Percentiles rank a stretch among this genome's conserved stretches.
Conservation (phyloP, 2,113 vertebrate genomes). For the Cryptotis parvus region DNA sequence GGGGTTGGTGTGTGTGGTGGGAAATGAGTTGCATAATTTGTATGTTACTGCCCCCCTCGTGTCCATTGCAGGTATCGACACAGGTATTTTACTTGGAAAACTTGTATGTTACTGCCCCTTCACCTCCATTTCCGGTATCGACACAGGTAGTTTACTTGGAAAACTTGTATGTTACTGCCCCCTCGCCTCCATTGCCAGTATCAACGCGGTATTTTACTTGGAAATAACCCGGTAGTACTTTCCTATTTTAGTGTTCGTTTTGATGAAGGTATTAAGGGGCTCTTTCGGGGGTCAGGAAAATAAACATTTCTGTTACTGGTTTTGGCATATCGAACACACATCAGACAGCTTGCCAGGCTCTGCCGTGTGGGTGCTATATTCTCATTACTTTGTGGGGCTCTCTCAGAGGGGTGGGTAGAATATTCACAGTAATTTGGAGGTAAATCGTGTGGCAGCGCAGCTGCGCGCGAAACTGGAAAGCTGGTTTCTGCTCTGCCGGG, state of each 20-base stretch:
- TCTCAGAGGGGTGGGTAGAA: too few species aligned
- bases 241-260: not conserved
- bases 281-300: too few species aligned
- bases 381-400: too few species aligned
- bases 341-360: too few species aligned
- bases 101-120: slow-evolving; percentile 58
- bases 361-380: too few species aligned
- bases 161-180: slow-evolving; percentile 52
- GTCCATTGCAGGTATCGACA: slow-evolving; percentile 17
- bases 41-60: slow-evolving; percentile 64
- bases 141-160: not conserved
- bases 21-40: not conserved
- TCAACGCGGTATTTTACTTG: not conserved
- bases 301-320: too few species aligned
- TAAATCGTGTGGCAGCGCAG: too few species aligned
- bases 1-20: not conserved
- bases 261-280: not conserved
- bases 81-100: not conserved
- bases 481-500: too few species aligned
- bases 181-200: slow-evolving; percentile 36
- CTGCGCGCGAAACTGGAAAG: too few species aligned
- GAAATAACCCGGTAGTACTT: not conserved
- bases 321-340: too few species aligned
- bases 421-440: too few species aligned
- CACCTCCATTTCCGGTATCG: slow-evolving; percentile 27